Base-by-base conservation (phyloP, 1,140 invertebrate species). In the Aradophagus sp. region DNA sequence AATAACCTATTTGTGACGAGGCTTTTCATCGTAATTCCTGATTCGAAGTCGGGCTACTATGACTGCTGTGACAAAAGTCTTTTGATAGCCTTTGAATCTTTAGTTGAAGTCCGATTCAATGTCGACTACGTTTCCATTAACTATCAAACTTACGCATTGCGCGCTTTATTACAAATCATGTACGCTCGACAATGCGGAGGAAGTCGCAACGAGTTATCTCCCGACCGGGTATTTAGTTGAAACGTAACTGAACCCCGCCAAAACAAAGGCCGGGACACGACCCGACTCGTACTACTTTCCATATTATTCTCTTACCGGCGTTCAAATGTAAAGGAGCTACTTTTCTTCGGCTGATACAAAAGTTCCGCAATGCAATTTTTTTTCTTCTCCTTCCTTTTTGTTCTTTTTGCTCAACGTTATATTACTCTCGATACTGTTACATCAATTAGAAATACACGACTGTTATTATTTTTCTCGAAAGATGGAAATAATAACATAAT, bases 221-320 rank as follows among this genome's bases (percentile, higher is more conserved):
- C 12, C 26, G 38, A 36, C 52, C 47, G 52, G 31, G 32, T 67
- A 50, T 62, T 67, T 67, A 56, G 69, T 56, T 63, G 39, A 67
- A 73, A 63, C 29, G 59, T 63, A 58, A 63, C 44, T 63, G 52
- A 63, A 68, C 58, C 59, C 45, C 44, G 14, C 63, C 58, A 55
- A 68, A 73, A 63, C 52, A 67, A 73, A 68, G 61, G 62, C 63
- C 47, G 16, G 52, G 47, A 20, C 26, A 44, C 50, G 45, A 59
- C 48, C 59, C 17, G 35, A n/a, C 34, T 48, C 55, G 36, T 35
- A 52, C 48, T 58, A 67, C 44, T 73, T 67, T 61, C 42, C 52
- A 63, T 73, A 72, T 66, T 66, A 66, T 72, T 72, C 69, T 66
- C 36, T 56, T 65, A 61, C 59, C 35, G 48, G 31, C n/a, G 55